These are phyloP conservation scores for Ganaspis brasiliensis DNA, from an alignment of 2,888 invertebrate species.

Conservation along the genomic window DNA sequence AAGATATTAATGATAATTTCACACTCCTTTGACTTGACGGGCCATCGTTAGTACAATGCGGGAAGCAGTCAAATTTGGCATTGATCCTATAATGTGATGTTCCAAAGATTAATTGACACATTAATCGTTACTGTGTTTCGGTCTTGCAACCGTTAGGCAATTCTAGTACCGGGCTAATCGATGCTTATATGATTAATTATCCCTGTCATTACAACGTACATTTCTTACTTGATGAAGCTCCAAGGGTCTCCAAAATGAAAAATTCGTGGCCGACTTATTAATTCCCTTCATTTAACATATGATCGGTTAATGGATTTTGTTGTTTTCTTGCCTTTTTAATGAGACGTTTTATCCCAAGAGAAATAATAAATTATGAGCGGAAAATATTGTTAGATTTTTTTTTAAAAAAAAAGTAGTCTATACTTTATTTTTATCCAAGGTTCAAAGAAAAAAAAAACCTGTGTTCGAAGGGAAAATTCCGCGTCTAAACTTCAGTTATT, in stretches of 20 bases:
- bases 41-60: conserved; percentile 14
- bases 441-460: no score
- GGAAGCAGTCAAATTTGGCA: conserved; percentile 23
- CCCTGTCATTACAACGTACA: conserved; percentile 3
- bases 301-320: not conserved
- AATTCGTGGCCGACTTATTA: not conserved
- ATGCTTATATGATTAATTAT: conserved; percentile 30
- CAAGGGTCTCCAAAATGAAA: conserved; percentile 3
- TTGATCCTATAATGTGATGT: conserved; percentile 37
- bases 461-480: no score
- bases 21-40: conserved; percentile 31
- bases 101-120: conserved; percentile 56
- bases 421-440: no score
- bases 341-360: no score
- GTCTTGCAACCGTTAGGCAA: conserved; percentile 34
- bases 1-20: conserved; percentile 17
- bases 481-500: no score
- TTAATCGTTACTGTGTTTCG: conserved; percentile 56
- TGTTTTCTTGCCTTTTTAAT: not conserved
- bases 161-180: conserved; percentile 3
- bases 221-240: conserved; percentile 6
- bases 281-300: not conserved
- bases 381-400: no score
- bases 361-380: no score
- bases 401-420: no score